Base-by-base conservation (phyloP, 1,140 invertebrate genomes). In the Ruditapes philippinarum region DNA sequence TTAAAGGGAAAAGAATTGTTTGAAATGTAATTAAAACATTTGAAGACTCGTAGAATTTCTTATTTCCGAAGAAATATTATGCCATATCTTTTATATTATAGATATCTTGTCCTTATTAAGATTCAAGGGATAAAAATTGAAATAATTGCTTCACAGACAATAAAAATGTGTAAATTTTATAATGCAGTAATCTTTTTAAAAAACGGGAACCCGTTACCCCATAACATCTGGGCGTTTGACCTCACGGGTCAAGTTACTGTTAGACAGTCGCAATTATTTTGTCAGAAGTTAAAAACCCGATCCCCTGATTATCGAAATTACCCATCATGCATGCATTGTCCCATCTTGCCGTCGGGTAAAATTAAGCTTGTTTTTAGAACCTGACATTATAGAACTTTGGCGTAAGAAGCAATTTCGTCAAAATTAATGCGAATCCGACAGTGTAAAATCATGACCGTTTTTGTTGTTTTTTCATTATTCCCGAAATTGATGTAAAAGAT, bases 391-490 rank as follows among this genome's bases (percentile, higher is more conserved):
- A 31, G 38, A 11, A 17, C 33, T 70, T 70, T 51, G 28, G 74
- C 31, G 45, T 78, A 51, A 54, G 45, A 36, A 54, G 45, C 74
- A 49, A 51, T 74, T 31, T 49, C 38, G 22, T 5, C 49, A 42
- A 28, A 49, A 74, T 45, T 74, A 74, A 31, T 49, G n/a, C 49
- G 70, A 28, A 49, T 45, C 31, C 25, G 38, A 45, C 42, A 31
- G 38, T 74, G 42, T 33, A 74, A 45, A 49, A 49, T 74, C 31
- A 74, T 74, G 42, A 49, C 28, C 12, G n/a, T 74, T 74, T 49
- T 74, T 74, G 65, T 70, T 70, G 65, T 70, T 70, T 76, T 76
- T 76, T 76, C 40, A 76, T 51, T 76, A 51, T 51, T 49, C 40
- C 42, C 36, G 28, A 51, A 51, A 78, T 51, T 78, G 74, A 78